Conservation (phyloP, 1,140 invertebrate genomes). For the Saccostrea echinata region DNA sequence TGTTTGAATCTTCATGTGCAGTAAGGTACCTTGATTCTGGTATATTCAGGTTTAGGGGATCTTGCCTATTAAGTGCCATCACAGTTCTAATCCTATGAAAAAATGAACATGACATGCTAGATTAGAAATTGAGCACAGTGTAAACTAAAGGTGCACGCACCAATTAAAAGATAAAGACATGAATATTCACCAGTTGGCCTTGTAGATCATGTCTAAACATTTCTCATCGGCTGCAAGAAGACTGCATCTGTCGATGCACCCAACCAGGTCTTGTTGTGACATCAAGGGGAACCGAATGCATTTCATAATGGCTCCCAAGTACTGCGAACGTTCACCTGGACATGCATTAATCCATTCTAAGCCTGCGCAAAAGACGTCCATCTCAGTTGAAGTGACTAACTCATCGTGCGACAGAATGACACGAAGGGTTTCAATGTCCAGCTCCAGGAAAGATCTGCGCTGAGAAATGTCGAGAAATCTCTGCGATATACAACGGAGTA, state of each 20-base stretch:
- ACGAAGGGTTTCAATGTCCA: constrained; percentile 45
- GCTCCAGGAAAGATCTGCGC: not conserved
- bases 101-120: not conserved
- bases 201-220: constrained; percentile 33
- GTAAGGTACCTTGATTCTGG: not conserved
- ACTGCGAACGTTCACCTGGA: not conserved
- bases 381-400: constrained; percentile 6
- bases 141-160: not conserved
- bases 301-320: constrained; percentile 29
- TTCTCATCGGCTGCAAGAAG: not conserved
- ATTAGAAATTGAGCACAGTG: not conserved
- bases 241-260: constrained; percentile 4
- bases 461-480: constrained; percentile 3
- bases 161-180: not conserved
- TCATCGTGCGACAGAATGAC: constrained; percentile 41
- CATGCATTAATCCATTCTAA: constrained; percentile 27
- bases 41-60: not conserved
- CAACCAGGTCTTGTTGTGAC: constrained; percentile 47
- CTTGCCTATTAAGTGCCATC: not conserved
- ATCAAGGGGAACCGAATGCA: constrained; percentile 51
- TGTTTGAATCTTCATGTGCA: not conserved
- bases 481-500: constrained; percentile 2
- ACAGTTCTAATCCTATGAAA: constrained; percentile 11
- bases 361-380: constrained; percentile 42
- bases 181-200: constrained; percentile 49